Evolutionary conservation across 1,140 invertebrate genomes (phyloP).

Genomic region (Ladona fulva): DNA sequence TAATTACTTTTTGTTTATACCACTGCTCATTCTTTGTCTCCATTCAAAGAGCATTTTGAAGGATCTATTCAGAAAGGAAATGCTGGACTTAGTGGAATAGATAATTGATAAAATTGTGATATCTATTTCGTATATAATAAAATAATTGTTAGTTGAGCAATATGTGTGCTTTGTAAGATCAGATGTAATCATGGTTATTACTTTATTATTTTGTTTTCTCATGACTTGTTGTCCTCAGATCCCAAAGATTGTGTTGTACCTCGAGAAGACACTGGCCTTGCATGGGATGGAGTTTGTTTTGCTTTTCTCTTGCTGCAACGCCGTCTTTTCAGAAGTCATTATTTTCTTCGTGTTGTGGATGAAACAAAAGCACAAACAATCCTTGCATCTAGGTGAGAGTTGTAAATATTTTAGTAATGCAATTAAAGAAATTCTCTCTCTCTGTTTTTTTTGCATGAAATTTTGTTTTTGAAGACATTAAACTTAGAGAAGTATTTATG

Average conservation of each 20-base stretch:
- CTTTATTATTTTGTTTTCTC: not conserved
- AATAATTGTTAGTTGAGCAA: no score
- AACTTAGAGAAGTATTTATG: not conserved
- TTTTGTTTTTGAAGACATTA: no score
- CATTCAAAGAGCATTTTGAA: no score
- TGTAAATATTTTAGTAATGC: not conserved
- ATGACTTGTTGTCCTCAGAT: conserved; percentile 23
- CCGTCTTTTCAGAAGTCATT: conserved; percentile 86
- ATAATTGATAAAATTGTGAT: no score
- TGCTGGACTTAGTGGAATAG: no score
- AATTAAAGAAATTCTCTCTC: no score
- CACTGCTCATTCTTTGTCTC: no score
- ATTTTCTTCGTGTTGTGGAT: conserved; percentile 91
- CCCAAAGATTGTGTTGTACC: conserved; percentile 53
- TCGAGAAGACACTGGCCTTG: conserved; percentile 68
- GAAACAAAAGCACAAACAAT: conserved; percentile 90
- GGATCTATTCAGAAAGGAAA: no score
- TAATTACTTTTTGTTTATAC: no score
- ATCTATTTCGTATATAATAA: no score
- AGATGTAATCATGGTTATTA: no score
- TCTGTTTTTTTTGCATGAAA: conserved; percentile 1
- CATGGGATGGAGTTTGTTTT: conserved; percentile 94
- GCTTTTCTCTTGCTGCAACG: conserved; percentile 83
- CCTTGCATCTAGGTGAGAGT: conserved; percentile 70
- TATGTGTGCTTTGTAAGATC: no score